A percentile compares a stretch with the other conserved stretches of the same genome.
Evolutionary conservation across 1,140 invertebrate species (phyloP).

Genomic region (Drosophila watanabei): DNA sequence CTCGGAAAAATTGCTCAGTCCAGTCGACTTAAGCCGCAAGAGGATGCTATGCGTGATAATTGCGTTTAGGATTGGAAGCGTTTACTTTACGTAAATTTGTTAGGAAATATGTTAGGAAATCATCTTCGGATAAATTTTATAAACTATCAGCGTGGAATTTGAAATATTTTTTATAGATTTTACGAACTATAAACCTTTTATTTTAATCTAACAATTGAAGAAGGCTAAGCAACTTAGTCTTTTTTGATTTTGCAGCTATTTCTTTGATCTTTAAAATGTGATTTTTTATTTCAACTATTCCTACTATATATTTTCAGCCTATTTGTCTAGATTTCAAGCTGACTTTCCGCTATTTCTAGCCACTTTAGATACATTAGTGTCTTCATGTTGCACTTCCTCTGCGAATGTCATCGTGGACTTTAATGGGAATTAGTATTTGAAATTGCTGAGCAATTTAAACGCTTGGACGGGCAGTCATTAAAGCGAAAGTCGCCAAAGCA

Average conservation of each 20-base stretch:
- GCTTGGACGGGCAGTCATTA: constrained; percentile 66
- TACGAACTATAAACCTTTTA: background rate
- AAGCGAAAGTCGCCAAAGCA: constrained; percentile 52
- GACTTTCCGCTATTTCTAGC: background rate
- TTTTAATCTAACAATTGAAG: background rate
- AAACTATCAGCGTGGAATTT: background rate
- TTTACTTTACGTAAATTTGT: background rate
- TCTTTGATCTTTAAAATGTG: background rate
- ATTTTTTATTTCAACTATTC: background rate
- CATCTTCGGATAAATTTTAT: background rate
- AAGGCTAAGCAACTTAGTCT: background rate
- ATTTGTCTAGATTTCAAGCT: background rate
- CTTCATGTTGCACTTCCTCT: constrained; percentile 9
- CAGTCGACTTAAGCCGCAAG: background rate
- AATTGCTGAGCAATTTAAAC: constrained; percentile 46
- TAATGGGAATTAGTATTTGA: constrained; percentile 46
- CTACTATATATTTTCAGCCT: background rate
- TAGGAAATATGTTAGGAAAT: background rate
- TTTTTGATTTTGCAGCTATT: background rate
- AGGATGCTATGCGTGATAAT: constrained; percentile 9
- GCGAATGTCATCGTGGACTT: constrained; percentile 10
- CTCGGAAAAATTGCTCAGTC: constrained; percentile 11
- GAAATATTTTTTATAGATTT: background rate
- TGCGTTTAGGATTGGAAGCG: constrained; percentile 1
- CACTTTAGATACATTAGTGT: background rate